Evolutionary conservation across 1,140 invertebrate genomes (phyloP).

Genomic region (silkworm (Bombyx mori)): ASM3026992v2 NC_085115.1:7665501-7666000

Average conservation of each 20-base stretch:
- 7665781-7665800: slow-evolving; percentile 33
- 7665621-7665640: slow-evolving; percentile 53
- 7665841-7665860: slow-evolving; percentile 2
- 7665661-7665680: slow-evolving; percentile 55
- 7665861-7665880: slow-evolving; percentile 34
- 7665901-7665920: slow-evolving; percentile 10
- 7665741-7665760: slow-evolving; percentile 43
- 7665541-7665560: background rate
- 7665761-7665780: slow-evolving; percentile 27
- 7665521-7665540: no score
- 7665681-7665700: slow-evolving; percentile 46
- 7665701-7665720: slow-evolving; percentile 42
- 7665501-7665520: no score
- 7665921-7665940: slow-evolving; percentile 13
- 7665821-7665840: slow-evolving; percentile 6
- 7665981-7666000: slow-evolving; percentile 12
- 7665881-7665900: slow-evolving; percentile 25
- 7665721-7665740: slow-evolving; percentile 20
- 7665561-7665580: background rate
- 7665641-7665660: slow-evolving; percentile 58
- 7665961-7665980: slow-evolving; percentile 4
- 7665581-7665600: slow-evolving; percentile 7
- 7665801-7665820: slow-evolving; percentile 22
- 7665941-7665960: slow-evolving; percentile 2
- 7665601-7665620: slow-evolving; percentile 44